These are phyloP conservation scores for Melanocharis versteri DNA, from an alignment of 2,113 vertebrate species.

Conservation along the genomic window DNA sequence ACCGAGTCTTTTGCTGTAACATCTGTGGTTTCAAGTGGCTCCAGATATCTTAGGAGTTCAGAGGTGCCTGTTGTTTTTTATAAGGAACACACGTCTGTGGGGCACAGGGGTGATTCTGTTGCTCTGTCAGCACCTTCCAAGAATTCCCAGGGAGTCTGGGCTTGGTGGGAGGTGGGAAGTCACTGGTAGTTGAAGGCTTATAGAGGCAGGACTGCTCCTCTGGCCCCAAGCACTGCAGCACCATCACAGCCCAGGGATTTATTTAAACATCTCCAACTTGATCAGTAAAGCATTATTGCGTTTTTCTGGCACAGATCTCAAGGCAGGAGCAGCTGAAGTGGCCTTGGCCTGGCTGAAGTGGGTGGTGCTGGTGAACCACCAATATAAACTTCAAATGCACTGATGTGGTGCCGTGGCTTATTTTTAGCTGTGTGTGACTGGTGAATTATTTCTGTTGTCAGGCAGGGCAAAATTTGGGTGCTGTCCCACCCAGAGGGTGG, in stretches of 20 bases:
- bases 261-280: background rate
- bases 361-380: background rate
- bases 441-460: background rate
- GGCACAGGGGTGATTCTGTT: background rate
- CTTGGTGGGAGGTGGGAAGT: background rate
- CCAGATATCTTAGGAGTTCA: background rate
- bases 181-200: background rate
- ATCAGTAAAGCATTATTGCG: background rate
- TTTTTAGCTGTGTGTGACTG: background rate
- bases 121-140: background rate
- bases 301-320: background rate
- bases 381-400: background rate
- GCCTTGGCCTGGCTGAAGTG: background rate
- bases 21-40: background rate
- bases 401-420: accelerated
- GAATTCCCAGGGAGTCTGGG: background rate
- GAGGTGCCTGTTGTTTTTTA: background rate
- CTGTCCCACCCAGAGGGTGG: background rate
- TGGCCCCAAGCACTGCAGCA: background rate
- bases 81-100: accelerated
- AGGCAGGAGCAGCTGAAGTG: background rate
- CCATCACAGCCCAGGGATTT: background rate
- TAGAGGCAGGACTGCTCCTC: background rate
- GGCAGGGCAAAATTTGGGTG: background rate
- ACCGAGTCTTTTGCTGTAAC: background rate